Evolutionary conservation across 2,888 invertebrate species (phyloP).

Genomic region (Agrochola litura): DNA sequence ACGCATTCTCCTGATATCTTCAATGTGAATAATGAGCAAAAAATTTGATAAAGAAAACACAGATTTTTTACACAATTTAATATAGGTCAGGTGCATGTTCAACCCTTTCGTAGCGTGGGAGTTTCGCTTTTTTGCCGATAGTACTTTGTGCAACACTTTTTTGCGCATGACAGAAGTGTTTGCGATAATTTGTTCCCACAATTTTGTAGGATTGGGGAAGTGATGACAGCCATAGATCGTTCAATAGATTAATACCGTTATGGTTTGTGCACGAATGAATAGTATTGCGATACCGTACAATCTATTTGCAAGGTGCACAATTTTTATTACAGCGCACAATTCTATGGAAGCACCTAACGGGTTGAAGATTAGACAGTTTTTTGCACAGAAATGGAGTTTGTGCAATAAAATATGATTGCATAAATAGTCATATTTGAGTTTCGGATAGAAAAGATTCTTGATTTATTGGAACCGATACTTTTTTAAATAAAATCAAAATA

Average conservation of each 20-base stretch:
- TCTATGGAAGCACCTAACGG: slow-evolving; percentile 54
- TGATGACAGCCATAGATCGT: slow-evolving; percentile 86
- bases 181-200: slow-evolving; percentile 91
- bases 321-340: slow-evolving; percentile 48
- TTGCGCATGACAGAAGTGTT: slow-evolving; percentile 85
- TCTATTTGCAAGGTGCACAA: slow-evolving; percentile 66
- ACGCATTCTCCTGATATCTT: slow-evolving; percentile 77
- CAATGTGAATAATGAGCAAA: slow-evolving; percentile 86
- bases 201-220: slow-evolving; percentile 83
- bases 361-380: slow-evolving; percentile 40
- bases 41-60: slow-evolving; percentile 83
- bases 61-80: slow-evolving; percentile 81
- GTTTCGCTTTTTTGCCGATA: slow-evolving; percentile 79
- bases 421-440: too few relatives aligned
- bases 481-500: too few relatives aligned
- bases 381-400: not conserved
- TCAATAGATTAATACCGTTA: slow-evolving; percentile 82
- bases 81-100: slow-evolving; percentile 90
- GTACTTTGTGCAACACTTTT: slow-evolving; percentile 86
- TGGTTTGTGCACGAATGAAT: slow-evolving; percentile 65
- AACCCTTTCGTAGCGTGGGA: slow-evolving; percentile 90
- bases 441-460: too few relatives aligned
- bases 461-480: too few relatives aligned
- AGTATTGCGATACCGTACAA: slow-evolving; percentile 60
- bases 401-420: not conserved